Evolutionary conservation across 2,797 vertebrate genomes (phyloP), one percentile per base, ranked within the genome.

Genomic region (Triplophysa yarkandensis): DNA sequence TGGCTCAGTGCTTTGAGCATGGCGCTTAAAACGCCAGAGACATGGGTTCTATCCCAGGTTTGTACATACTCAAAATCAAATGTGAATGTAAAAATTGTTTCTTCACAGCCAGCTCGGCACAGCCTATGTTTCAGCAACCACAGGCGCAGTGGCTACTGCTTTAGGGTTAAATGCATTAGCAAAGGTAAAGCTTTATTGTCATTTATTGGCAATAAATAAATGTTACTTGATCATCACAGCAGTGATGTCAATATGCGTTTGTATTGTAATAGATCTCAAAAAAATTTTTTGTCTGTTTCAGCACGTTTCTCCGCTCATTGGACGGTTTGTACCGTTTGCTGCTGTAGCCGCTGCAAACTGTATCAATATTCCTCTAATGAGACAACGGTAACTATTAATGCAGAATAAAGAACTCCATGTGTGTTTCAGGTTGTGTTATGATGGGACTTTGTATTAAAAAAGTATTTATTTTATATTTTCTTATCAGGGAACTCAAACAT

Each of bases 311-410:
- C 96, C 97, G 27, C 93, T 99, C 78, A 85, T 98, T 85, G 98
- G 96, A 87, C 94, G 98, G 10, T 97, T 98, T 77, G 98, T 98
- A 80, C 98, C 98, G 32, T 99, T 98, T 61, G 98, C 96, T 87
- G 98, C 98, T 41, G 98, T 99, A 21, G 98, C 98, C 67, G 94
- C 98, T 85, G 98, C 98, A 73, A 98, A 99, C 86, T 99, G 98
- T 86, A 98, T 98, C 89, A 98, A 98, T 81, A 98, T 99, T 83
- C 98, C 98, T 0, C 87, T 99, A 76, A 98, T 99, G 98, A 94
- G 98, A 84, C 98, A 99, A 89, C 93, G 98, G 98, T 98, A 91
- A 84, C 85, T 30, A 11, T 60, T 58, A 8, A 9, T 32, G 8
- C 16, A 32, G 7, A 10, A n/a, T 27, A 16, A 16, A 50, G 46